These are phyloP conservation scores for Narcine bancroftii DNA, from an alignment of 2,113 vertebrate species.

Conservation along the genomic window DNA sequence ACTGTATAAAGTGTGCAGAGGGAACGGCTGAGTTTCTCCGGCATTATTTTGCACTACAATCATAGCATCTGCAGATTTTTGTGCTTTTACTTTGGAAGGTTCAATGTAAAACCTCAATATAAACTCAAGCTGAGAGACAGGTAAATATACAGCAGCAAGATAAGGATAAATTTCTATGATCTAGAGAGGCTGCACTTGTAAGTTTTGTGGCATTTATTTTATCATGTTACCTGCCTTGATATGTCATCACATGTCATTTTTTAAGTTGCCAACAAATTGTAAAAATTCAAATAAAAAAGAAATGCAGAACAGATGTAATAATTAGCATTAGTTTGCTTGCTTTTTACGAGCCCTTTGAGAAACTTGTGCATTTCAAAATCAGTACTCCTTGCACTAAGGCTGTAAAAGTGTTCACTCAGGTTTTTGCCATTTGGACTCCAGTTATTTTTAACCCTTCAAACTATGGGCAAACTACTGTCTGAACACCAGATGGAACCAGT, in stretches of 20 bases:
- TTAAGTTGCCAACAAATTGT: neutral
- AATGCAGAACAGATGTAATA: neutral
- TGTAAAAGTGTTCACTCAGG: slow-evolving; percentile 24
- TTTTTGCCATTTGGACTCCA: neutral
- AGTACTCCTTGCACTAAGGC: neutral
- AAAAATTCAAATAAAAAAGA: neutral
- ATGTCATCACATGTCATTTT: neutral
- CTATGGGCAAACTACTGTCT: no score
- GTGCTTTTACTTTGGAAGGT: neutral
- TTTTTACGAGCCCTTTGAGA: neutral
- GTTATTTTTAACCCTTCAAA: no score
- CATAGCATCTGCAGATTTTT: neutral
- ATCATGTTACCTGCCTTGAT: neutral
- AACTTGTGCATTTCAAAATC: neutral
- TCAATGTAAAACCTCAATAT: neutral
- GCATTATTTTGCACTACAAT: no score
- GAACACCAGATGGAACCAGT: no score
- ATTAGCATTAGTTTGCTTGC: neutral
- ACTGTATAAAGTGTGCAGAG: no score
- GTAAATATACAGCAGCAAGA: neutral
- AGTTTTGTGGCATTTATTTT: neutral
- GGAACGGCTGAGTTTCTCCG: no score
- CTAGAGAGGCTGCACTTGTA: neutral
- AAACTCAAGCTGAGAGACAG: neutral
- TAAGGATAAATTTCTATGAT: neutral